phyloP scores from a whole-genome alignment of 2,113 vertebrate species.

The Sardina pilchardus region DNA sequence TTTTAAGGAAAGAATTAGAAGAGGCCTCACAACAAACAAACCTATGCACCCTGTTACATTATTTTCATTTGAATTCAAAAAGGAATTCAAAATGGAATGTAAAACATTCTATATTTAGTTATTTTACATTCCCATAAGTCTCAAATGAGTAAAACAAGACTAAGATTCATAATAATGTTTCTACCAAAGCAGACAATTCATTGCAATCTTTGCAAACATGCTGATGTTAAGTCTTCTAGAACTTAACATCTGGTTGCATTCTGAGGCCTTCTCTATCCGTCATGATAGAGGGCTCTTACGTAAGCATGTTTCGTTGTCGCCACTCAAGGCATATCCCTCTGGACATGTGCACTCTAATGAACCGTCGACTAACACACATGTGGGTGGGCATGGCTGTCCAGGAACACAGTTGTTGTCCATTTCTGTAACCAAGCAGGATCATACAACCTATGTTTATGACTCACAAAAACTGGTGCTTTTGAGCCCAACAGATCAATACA shows the following conservation, averaged over 20 bases:
- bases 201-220: constrained; percentile 1
- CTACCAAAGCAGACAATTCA: background rate
- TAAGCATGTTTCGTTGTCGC: constrained; percentile 74
- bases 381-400: constrained; percentile 71
- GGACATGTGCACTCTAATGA: constrained; percentile 70
- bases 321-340: constrained; percentile 70
- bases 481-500: background rate
- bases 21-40: background rate
- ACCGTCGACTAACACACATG: constrained; percentile 62
- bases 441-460: background rate
- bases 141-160: background rate
- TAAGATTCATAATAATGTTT: background rate
- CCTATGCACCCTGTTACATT: background rate
- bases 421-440: constrained; percentile 54
- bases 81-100: background rate
- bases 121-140: background rate
- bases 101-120: background rate
- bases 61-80: background rate
- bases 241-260: constrained; percentile 15
- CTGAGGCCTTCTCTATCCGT: background rate
- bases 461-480: background rate
- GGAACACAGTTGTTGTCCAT: constrained; percentile 57
- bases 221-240: background rate
- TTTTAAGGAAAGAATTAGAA: background rate
- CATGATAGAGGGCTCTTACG: constrained; percentile 50